These are phyloP conservation scores for Phasia obesa DNA, from an alignment of 2,888 invertebrate species.

Conservation along the genomic window DNA sequence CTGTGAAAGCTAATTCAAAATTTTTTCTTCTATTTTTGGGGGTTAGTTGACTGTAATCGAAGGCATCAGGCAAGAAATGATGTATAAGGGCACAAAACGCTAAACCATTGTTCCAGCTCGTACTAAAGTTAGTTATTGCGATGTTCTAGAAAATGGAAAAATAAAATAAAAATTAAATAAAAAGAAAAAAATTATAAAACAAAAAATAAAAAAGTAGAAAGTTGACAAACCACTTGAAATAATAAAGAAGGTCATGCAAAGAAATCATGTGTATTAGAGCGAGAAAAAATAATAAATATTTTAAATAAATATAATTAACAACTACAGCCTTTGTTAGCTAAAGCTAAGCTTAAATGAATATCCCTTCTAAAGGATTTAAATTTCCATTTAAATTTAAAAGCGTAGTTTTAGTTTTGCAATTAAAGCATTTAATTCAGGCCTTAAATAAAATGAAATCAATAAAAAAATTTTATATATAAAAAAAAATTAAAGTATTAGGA, in stretches of 20 bases:
- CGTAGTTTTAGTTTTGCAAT: slow-evolving; percentile 3
- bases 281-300: neutral
- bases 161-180: neutral
- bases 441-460: slow-evolving; percentile 15
- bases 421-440: slow-evolving; percentile 33
- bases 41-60: slow-evolving; percentile 95
- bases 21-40: slow-evolving; percentile 96
- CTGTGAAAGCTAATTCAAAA: slow-evolving; percentile 98
- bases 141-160: slow-evolving; percentile 88
- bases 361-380: slow-evolving; percentile 20
- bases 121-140: slow-evolving; percentile 98
- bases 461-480: neutral
- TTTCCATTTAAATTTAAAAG: slow-evolving; percentile 19
- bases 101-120: slow-evolving; percentile 99
- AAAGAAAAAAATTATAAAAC: too few species aligned
- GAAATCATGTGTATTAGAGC: slow-evolving; percentile 21
- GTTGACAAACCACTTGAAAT: neutral
- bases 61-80: slow-evolving; percentile 98
- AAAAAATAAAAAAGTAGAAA: neutral
- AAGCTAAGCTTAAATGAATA: slow-evolving; percentile 9
- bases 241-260: slow-evolving; percentile 44
- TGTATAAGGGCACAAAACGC: slow-evolving; percentile 99
- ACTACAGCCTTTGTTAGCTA: slow-evolving; percentile 18
- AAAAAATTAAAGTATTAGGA: slow-evolving; percentile 27
- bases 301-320: slow-evolving; percentile 2